These are phyloP conservation scores for Limnephilus lunatus DNA, from an alignment of 2,888 invertebrate genomes.

Conservation along the genomic window DNA sequence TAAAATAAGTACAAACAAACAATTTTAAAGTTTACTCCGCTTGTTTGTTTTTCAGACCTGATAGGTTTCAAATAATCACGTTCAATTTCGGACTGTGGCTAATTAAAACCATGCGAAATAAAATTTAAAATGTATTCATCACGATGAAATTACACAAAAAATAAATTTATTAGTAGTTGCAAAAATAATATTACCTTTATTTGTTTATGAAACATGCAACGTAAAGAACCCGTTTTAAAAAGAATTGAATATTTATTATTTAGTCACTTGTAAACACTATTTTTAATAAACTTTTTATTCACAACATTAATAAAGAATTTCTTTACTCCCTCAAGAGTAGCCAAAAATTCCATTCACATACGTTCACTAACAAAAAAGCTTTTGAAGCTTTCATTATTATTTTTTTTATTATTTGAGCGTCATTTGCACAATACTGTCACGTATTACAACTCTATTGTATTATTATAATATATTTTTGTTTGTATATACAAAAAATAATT, in stretches of 20 bases:
- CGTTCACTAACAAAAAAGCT: not conserved
- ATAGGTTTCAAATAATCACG: no score
- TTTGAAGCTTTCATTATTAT: conserved; percentile 4
- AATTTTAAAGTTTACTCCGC: no score
- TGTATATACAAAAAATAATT: not conserved
- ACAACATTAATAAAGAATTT: conserved; percentile 25
- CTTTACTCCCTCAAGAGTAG: not conserved
- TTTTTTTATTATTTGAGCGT: not conserved
- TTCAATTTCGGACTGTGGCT: no score
- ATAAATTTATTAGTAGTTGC: no score
- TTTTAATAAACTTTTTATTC: not conserved
- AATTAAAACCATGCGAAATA: no score
- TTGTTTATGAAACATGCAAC: not conserved
- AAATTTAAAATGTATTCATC: no score
- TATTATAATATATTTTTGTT: not conserved
- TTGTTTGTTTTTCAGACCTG: no score
- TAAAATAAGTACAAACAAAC: no score
- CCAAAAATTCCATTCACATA: not conserved
- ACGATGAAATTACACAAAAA: no score
- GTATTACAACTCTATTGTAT: not conserved
- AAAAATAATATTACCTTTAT: not conserved
- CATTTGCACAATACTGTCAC: conserved; percentile 11
- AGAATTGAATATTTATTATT: not conserved
- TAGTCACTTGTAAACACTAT: not conserved
- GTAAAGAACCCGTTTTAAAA: not conserved